phyloP scores from a whole-genome alignment of 2,888 invertebrate species.

The Pachydiplax longipennis region DNA sequence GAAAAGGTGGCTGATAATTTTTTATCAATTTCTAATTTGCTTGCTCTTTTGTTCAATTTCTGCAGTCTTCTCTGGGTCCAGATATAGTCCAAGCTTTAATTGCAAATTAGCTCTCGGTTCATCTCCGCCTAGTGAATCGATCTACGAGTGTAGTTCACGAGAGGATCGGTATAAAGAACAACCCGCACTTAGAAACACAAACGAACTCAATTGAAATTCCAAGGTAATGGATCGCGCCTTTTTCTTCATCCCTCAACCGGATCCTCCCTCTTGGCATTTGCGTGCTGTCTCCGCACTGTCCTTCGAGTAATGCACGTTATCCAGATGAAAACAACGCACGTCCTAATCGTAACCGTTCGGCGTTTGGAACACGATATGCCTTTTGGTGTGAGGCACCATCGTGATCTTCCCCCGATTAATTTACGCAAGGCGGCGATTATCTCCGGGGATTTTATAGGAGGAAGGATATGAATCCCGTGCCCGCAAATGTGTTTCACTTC shows the following conservation, averaged over 20 bases:
- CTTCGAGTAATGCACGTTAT: neutral
- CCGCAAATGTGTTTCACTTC: neutral
- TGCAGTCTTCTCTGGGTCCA: no score
- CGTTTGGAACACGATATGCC: slow-evolving; percentile 3
- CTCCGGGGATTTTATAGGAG: neutral
- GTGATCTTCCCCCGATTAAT: neutral
- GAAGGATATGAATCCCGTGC: neutral
- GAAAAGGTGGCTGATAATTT: no score
- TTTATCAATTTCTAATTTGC: no score
- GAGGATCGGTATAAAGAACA: neutral
- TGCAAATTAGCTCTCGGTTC: no score
- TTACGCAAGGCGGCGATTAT: slow-evolving; percentile 7
- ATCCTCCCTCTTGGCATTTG: slow-evolving; percentile 3
- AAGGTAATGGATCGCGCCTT: neutral
- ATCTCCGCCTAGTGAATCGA: no score
- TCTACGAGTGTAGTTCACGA: no score
- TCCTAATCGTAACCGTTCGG: slow-evolving; percentile 14
- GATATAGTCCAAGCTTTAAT: no score
- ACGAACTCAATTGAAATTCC: neutral
- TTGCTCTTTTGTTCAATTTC: no score
- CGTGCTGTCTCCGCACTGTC: neutral
- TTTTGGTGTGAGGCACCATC: neutral
- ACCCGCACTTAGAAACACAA: neutral
- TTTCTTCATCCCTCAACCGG: neutral
- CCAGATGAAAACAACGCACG: neutral